Conservation (phyloP, 2,797 vertebrate genomes). For the Catharus ustulatus region DNA sequence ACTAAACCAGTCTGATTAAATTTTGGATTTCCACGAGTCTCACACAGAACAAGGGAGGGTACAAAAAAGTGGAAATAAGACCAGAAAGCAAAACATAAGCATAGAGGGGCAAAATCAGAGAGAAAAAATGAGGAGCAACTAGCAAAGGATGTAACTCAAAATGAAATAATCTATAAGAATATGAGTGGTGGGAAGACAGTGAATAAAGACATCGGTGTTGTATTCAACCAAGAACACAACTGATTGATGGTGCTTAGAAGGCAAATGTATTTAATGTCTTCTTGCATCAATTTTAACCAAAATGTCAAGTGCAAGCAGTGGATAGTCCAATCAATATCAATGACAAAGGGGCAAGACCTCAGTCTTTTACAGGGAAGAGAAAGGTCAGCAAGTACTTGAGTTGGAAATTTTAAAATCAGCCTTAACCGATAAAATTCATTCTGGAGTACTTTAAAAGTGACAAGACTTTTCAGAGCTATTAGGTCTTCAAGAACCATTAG, state of each 20-base stretch:
- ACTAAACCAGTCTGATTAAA: neutral
- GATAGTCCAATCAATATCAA: constrained; percentile 37
- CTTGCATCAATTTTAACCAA: constrained; percentile 33
- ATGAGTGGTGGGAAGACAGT: neutral
- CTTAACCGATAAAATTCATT: neutral
- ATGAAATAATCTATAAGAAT: neutral
- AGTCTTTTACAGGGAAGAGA: constrained; percentile 6
- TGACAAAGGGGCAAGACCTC: constrained; percentile 30
- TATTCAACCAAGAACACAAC: neutral
- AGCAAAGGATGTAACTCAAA: neutral
- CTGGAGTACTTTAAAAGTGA: neutral
- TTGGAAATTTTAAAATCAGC: constrained; percentile 11
- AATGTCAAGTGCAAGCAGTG: constrained; percentile 23
- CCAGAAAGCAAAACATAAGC: neutral
- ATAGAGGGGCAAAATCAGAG: neutral
- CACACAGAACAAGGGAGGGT: neutral
- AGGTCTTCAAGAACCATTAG: neutral
- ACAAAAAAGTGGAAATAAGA: neutral
- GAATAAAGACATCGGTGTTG: neutral
- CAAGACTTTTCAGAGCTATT: constrained; percentile 40
- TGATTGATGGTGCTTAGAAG: constrained; percentile 31
- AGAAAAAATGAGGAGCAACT: neutral
- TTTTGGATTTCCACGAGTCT: neutral
- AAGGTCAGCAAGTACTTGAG: constrained; percentile 25
- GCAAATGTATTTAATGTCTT: constrained; percentile 37